Base-by-base conservation (phyloP, 2,888 invertebrate genomes). In the Matsumyia berberina region DNA sequence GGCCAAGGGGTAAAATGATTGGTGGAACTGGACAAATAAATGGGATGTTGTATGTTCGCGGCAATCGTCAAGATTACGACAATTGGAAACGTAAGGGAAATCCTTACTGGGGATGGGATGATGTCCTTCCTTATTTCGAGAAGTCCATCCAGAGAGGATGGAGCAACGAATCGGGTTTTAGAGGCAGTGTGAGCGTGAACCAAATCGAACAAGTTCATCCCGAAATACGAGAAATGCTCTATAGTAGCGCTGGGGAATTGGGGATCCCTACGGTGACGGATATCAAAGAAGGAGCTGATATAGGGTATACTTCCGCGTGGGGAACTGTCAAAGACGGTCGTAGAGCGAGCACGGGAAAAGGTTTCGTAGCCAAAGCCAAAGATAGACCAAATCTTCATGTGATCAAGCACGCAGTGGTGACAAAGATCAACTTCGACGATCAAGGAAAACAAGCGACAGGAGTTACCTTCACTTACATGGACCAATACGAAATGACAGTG, bases 1-100 rank as follows among this genome's bases (percentile, higher is more conserved):
- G 94, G 95, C 93, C 94, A 31, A 93, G 94, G 73, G 96, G 95
- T 0, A 95, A 94, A 88, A 92, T 93, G 73, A 91, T 95, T 88
- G 94, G 94, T 33, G 95, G 95, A 7, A 93, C 93, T 0, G 94
- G 94, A 57, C 92, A 93, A 1, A 91, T 94, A 17, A 95, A 94
- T 88, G 94, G 93, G 49, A 94, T 94, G 93, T 90, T 94, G 64
- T 94, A 94, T 88, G 91, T 94, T 3, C 92, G 93, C 44, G 94
- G 94, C 0, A 93, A 93, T 87, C 91, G 89, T 0, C 88, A 89
- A 6, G 94, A 94, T 88, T 95, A 93, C 83, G 91, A 93, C 53
- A 89, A 91, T 60, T 95, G 95, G 94, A 92, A 92, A 55, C 88
- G 89, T 0, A 87, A 90, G 33, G 94, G 94, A 11, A 94, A 94